Conservation (phyloP, 2,797 vertebrate species). For the Characodon lateralis region DNA sequence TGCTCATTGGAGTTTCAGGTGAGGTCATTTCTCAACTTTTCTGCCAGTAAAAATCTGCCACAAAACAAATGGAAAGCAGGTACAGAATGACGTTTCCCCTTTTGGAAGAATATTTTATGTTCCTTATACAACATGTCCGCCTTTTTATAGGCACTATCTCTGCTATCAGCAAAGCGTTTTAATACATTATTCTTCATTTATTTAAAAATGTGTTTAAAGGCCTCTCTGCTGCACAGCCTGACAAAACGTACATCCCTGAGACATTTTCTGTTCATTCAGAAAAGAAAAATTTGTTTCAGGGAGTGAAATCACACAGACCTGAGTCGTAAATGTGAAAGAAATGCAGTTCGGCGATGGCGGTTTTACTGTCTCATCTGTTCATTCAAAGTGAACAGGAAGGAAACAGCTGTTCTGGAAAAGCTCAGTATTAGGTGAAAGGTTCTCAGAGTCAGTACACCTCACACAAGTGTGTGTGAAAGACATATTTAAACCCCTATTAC, state of each 20-base stretch:
- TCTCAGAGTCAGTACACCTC: not conserved
- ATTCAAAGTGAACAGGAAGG: not conserved
- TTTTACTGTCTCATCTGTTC: slow-evolving; percentile 1
- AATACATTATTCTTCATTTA: no score
- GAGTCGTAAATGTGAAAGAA: not conserved
- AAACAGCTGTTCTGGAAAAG: not conserved
- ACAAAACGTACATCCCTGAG: not conserved
- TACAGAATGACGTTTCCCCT: not conserved
- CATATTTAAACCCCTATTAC: not conserved
- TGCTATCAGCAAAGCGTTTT: no score
- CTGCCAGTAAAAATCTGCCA: slow-evolving; percentile 27
- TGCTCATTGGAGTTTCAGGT: slow-evolving; percentile 9
- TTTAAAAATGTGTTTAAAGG: not conserved
- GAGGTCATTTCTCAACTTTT: slow-evolving; percentile 21
- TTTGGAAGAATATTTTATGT: not conserved
- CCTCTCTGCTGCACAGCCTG: not conserved
- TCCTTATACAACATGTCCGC: not conserved
- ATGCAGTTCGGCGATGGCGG: no score
- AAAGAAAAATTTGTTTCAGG: not conserved
- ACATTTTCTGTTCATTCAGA: not conserved
- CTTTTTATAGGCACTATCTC: not conserved
- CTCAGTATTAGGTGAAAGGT: slow-evolving; percentile 9
- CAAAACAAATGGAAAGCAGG: not conserved
- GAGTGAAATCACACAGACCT: not conserved
- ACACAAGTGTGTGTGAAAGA: not conserved